These are phyloP conservation scores for Palaemon carinicauda DNA, from an alignment of 1,140 invertebrate genomes.

Conservation along the genomic window DNA sequence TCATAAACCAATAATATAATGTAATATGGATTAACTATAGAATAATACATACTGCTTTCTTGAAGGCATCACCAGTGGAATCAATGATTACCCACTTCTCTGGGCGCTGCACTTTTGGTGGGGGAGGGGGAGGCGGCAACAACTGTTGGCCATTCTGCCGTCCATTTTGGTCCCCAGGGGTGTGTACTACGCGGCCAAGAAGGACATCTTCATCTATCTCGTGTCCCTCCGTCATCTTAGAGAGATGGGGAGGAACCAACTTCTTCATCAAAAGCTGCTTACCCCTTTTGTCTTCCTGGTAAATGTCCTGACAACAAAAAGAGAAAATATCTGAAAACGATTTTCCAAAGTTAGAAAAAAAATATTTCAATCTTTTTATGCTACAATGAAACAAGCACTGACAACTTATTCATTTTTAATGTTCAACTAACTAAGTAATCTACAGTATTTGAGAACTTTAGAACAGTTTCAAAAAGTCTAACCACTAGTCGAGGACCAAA, in stretches of 20 bases:
- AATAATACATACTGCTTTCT: constrained; percentile 22
- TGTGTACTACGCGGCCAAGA: not conserved
- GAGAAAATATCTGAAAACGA: not conserved
- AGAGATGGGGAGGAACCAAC: constrained; percentile 7
- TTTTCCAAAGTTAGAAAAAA: not conserved
- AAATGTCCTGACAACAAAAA: constrained; percentile 5
- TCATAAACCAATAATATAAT: too few relatives aligned
- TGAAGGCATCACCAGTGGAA: constrained; percentile 16
- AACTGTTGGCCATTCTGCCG: not conserved
- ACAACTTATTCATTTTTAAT: too few relatives aligned
- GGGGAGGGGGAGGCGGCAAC: not conserved
- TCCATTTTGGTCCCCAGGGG: not conserved
- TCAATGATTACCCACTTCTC: constrained; percentile 39
- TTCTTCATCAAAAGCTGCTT: constrained; percentile 47
- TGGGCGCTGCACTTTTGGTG: constrained; percentile 16
- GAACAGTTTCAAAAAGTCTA: too few relatives aligned
- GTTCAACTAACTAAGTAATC: too few relatives aligned
- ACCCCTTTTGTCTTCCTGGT: constrained; percentile 29
- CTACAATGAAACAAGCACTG: too few relatives aligned
- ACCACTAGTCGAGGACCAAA: too few relatives aligned
- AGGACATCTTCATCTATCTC: constrained; percentile 14
- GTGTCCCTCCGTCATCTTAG: not conserved
- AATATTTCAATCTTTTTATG: too few relatives aligned
- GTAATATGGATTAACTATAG: too few relatives aligned
- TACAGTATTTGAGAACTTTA: too few relatives aligned